Evolutionary conservation across 2,113 vertebrate species (phyloP).

Genomic region (Oncorhynchus clarkii): DNA sequence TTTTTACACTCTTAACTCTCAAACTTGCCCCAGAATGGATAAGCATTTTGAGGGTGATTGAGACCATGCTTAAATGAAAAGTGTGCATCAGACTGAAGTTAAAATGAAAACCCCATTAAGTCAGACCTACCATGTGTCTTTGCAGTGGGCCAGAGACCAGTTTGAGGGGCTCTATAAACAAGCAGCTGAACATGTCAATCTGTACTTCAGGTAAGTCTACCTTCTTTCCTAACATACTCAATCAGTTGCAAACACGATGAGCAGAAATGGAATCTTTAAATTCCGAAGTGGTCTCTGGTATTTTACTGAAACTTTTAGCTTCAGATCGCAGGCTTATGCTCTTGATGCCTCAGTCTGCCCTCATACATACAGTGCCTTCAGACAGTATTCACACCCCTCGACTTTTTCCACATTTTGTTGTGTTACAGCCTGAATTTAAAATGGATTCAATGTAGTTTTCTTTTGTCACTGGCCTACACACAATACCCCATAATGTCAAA

Average conservation of each 20-base stretch:
- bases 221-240: neutral
- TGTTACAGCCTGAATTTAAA: too few species aligned
- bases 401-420: too few species aligned
- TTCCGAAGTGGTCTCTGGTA: neutral
- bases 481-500: too few species aligned
- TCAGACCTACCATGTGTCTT: neutral
- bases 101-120: neutral
- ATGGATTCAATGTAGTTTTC: too few species aligned
- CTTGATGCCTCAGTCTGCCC: conserved; percentile 17
- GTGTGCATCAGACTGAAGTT: neutral
- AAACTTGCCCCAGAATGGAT: neutral
- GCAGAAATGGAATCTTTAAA: neutral
- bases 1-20: neutral
- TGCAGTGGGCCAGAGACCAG: conserved; percentile 79
- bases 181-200: conserved; percentile 70
- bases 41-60: neutral
- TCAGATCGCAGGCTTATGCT: neutral
- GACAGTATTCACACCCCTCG: too few species aligned
- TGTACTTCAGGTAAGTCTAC: conserved; percentile 65
- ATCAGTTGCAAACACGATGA: neutral
- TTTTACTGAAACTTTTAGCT: neutral
- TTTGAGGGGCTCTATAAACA: conserved; percentile 78
- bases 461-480: too few species aligned
- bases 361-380: conserved; percentile 9
- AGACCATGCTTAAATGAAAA: neutral